Evolutionary conservation across 1,140 invertebrate genomes (phyloP).

Genomic region (Diorhabda sublineata): DNA sequence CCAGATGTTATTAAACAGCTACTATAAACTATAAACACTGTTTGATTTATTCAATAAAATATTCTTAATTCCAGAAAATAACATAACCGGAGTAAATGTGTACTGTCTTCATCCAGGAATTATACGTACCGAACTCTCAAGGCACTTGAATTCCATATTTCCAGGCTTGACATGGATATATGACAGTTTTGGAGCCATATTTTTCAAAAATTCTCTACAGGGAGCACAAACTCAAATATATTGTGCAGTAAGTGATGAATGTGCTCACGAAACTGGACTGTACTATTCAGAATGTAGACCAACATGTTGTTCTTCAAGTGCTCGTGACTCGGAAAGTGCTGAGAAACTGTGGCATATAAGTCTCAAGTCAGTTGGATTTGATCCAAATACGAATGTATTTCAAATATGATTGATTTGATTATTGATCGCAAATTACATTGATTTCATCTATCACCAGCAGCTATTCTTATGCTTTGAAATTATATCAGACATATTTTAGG

Average conservation of each 20-base stretch:
- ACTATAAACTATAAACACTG: no score
- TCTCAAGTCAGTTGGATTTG: slow-evolving; percentile 54
- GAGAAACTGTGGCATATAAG: slow-evolving; percentile 73
- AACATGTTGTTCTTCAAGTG: slow-evolving; percentile 45
- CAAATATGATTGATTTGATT: not conserved
- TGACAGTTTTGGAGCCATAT: slow-evolving; percentile 38
- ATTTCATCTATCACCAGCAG: no score
- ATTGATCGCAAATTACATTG: no score
- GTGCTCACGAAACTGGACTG: slow-evolving; percentile 60
- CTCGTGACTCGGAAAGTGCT: slow-evolving; percentile 54
- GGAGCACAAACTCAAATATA: slow-evolving; percentile 78
- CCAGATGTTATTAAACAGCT: no score
- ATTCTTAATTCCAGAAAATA: slow-evolving; percentile 41
- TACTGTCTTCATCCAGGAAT: slow-evolving; percentile 71
- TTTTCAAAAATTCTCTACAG: slow-evolving; percentile 60
- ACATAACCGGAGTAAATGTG: slow-evolving; percentile 55
- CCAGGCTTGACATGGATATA: slow-evolving; percentile 43
- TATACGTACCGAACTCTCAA: slow-evolving; percentile 68
- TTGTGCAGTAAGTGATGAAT: slow-evolving; percentile 68
- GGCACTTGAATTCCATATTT: slow-evolving; percentile 58
- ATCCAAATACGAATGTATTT: slow-evolving; percentile 41
- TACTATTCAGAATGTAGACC: slow-evolving; percentile 58
- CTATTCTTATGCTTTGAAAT: no score
- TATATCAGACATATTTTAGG: no score
- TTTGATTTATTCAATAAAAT: not conserved